These are phyloP conservation scores for Rhodinocichla rosea DNA, from an alignment of 2,113 vertebrate genomes.

Conservation along the genomic window DNA sequence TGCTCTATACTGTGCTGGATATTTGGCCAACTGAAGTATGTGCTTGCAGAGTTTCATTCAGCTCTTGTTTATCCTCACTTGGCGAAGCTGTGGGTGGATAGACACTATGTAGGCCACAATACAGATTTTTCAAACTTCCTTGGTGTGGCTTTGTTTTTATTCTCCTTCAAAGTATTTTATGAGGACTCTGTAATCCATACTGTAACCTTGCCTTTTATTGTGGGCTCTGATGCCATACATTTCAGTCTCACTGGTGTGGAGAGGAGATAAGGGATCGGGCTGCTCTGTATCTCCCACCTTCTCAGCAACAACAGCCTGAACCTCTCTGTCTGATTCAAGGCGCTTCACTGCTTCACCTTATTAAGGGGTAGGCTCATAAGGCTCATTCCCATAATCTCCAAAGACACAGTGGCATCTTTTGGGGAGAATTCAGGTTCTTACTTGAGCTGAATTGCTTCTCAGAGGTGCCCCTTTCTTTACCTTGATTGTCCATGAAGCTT, in stretches of 20 bases:
- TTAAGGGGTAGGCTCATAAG: background rate
- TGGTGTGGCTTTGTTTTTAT: background rate
- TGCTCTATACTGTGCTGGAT: background rate
- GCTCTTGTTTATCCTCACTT: constrained; percentile 42
- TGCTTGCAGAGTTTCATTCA: constrained; percentile 6
- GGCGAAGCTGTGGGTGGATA: constrained; percentile 42
- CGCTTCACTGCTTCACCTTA: background rate
- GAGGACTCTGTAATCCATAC: background rate
- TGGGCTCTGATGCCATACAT: fast-evolving
- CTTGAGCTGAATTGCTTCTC: background rate
- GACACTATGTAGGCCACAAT: constrained; percentile 41
- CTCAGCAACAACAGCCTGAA: background rate
- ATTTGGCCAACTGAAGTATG: constrained; percentile 13
- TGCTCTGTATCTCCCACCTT: background rate
- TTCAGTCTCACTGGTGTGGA: background rate
- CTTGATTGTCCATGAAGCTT: background rate
- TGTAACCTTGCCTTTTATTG: background rate
- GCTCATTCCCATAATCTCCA: background rate
- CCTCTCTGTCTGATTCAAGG: background rate
- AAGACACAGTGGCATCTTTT: background rate
- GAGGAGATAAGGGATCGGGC: background rate
- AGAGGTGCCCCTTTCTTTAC: background rate
- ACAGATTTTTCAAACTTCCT: background rate
- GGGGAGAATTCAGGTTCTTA: background rate
- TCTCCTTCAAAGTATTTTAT: background rate